Evolutionary conservation across 2,113 vertebrate genomes (phyloP).

Genomic region (Xyliphius kryptos): DNA sequence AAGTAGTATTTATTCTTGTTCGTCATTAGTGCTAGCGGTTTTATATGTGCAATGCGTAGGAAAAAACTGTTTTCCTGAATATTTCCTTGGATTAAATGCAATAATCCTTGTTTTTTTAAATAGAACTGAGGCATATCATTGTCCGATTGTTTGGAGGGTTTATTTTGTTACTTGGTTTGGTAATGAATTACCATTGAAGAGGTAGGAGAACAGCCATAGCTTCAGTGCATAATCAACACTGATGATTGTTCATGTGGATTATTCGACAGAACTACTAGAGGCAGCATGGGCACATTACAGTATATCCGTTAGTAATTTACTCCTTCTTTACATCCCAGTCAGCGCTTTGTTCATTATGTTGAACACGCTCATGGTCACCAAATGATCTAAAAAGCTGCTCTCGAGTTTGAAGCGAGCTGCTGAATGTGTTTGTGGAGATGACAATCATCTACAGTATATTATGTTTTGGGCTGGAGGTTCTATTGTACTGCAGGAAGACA

Average conservation of each 20-base stretch:
- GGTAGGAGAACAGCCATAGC: slow-evolving; percentile 31
- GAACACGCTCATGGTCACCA: neutral
- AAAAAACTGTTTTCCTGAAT: slow-evolving; percentile 9
- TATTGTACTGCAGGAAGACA: neutral
- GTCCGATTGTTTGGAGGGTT: slow-evolving; percentile 1
- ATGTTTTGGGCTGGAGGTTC: neutral
- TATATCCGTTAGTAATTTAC: neutral
- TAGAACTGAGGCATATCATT: slow-evolving; percentile 1
- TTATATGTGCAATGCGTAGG: neutral
- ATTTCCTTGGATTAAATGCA: slow-evolving; percentile 26
- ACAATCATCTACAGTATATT: neutral
- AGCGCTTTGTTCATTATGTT: neutral
- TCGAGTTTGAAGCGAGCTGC: neutral
- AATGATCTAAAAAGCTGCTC: slow-evolving; percentile 9
- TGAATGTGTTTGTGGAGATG: neutral
- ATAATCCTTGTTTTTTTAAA: slow-evolving; percentile 20
- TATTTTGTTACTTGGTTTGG: slow-evolving; percentile 7
- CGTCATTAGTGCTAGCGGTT: slow-evolving; percentile 1
- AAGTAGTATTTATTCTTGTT: slow-evolving; percentile 12
- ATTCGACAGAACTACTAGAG: neutral
- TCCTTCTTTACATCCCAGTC: neutral
- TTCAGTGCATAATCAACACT: slow-evolving; percentile 5
- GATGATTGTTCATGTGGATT: slow-evolving; percentile 5
- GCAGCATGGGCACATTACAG: no score
- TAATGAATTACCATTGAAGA: neutral